Conservation (phyloP, 2,797 vertebrate genomes). For the Synaphobranchus kaupii region DNA sequence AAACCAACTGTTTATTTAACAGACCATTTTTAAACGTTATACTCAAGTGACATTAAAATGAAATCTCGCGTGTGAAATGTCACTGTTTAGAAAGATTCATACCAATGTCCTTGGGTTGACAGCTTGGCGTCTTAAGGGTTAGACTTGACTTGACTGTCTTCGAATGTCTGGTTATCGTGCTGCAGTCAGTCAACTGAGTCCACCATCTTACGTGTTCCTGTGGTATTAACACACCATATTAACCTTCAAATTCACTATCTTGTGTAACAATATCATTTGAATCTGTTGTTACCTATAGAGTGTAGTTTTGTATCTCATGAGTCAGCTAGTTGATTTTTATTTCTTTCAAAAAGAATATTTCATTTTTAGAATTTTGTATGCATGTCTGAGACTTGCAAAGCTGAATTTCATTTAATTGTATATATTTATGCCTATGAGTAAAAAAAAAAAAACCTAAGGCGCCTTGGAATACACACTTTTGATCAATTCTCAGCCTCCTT, state of each 20-base stretch:
- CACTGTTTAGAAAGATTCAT: not conserved
- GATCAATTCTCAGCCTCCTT: not conserved
- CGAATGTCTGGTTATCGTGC: not conserved
- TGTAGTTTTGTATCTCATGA: conserved; percentile 6
- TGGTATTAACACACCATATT: conserved; percentile 11
- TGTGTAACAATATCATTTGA: conserved; percentile 1
- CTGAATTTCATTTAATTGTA: conserved; percentile 22
- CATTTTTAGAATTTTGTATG: conserved; percentile 17
- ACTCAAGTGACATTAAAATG: not conserved
- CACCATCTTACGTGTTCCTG: not conserved
- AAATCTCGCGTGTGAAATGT: not conserved
- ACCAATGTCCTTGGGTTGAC: not conserved
- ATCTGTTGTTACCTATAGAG: not conserved
- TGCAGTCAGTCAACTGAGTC: not conserved
- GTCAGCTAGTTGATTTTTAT: not conserved
- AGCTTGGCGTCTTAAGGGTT: not conserved
- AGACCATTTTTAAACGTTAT: conserved; percentile 51
- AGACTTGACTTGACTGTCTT: not conserved
- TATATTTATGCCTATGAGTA: conserved; percentile 38
- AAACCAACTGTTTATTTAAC: conserved; percentile 66
- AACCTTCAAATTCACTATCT: not conserved
- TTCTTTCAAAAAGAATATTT: conserved; percentile 19
- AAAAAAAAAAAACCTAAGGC: not conserved
- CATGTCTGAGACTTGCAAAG: conserved; percentile 35
- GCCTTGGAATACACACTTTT: conserved; percentile 21